Percentiles rank a stretch among this genome's conserved stretches.
Evolutionary conservation across 2,113 vertebrate species (phyloP).

Genomic region (Neogobius melanostomus): DNA sequence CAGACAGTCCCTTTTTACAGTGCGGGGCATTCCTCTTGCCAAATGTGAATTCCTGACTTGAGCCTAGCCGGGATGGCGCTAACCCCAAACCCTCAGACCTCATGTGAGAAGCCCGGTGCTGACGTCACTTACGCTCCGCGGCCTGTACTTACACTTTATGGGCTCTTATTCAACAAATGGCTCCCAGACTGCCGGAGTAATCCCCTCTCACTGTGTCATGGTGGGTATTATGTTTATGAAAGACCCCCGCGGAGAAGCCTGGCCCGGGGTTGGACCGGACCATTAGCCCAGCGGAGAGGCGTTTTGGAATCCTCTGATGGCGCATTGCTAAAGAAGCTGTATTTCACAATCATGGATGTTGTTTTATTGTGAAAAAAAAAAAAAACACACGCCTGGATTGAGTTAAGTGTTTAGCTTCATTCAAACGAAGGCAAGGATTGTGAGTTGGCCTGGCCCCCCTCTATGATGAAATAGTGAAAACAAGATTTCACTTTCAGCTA

Average conservation of each 20-base stretch:
- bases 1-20: background rate
- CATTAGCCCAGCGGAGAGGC: conserved; percentile 15
- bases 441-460: no score
- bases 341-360: background rate
- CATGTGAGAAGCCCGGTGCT: background rate
- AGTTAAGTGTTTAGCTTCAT: no score
- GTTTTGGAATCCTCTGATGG: conserved; percentile 17
- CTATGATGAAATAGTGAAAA: no score
- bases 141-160: conserved; percentile 21
- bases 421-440: no score
- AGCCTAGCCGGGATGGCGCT: background rate
- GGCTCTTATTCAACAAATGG: conserved; percentile 15
- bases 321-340: conserved; percentile 8
- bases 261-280: background rate
- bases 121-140: conserved; percentile 4
- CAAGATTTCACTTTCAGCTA: no score
- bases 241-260: conserved; percentile 27
- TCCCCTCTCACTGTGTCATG: background rate
- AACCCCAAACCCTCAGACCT: conserved; percentile 5
- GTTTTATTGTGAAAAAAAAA: no score
- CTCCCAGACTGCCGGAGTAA: conserved; percentile 15
- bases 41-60: background rate
- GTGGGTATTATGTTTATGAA: conserved; percentile 15
- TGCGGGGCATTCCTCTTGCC: background rate
- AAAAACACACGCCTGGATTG: no score